Evolutionary conservation across 2,113 vertebrate genomes (phyloP).

Genomic region (Spea multiplicata): DNA sequence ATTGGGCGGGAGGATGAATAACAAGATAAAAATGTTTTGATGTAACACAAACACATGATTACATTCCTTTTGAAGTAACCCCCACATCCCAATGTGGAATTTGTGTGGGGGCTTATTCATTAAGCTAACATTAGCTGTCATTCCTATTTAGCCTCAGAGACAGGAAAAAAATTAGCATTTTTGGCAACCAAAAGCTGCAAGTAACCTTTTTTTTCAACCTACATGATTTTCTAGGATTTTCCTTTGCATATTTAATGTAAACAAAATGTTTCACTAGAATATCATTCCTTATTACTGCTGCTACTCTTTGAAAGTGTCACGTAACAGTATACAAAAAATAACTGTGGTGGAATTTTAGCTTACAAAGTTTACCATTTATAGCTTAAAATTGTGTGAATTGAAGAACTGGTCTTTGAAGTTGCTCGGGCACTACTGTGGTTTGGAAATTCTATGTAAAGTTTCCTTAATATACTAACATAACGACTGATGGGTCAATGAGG

Average conservation of each 20-base stretch:
- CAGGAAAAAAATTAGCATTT: conserved; percentile 51
- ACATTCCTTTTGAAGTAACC: conserved; percentile 59
- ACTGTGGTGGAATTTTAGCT: too few relatives aligned
- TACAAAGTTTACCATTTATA: too few relatives aligned
- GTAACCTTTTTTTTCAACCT: conserved; percentile 39
- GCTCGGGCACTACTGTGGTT: too few relatives aligned
- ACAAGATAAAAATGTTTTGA: conserved; percentile 1
- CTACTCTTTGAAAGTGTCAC: conserved; percentile 18
- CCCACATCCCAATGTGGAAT: conserved; percentile 56
- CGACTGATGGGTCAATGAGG: too few relatives aligned
- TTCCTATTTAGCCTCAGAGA: conserved; percentile 30
- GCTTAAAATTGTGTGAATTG: too few relatives aligned
- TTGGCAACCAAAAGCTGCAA: conserved; percentile 56
- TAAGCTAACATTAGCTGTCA: conserved; percentile 50
- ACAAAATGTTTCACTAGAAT: conserved; percentile 31
- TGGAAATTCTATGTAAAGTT: too few relatives aligned
- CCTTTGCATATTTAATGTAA: conserved; percentile 38
- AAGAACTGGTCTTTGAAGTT: too few relatives aligned
- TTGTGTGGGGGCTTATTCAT: conserved; percentile 66
- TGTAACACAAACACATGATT: conserved; percentile 39
- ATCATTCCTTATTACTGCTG: conserved; percentile 17
- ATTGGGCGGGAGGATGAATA: background rate
- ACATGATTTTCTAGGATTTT: conserved; percentile 35
- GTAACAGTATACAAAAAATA: conserved; percentile 8
- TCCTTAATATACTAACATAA: too few relatives aligned